Conservation (phyloP, 1,140 invertebrate genomes). For the Panagrolaimus sp. region DNA sequence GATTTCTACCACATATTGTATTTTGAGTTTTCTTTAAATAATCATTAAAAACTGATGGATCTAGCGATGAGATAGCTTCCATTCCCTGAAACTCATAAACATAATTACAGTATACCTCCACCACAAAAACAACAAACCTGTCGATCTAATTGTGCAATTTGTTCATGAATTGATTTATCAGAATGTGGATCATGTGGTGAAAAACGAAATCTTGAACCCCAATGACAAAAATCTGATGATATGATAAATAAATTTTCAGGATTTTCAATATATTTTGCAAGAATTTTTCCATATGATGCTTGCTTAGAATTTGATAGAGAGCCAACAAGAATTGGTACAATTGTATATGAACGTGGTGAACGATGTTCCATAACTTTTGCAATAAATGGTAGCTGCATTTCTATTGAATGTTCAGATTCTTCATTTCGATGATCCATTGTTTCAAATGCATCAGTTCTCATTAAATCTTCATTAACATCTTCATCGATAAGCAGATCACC, state of each 20-base stretch:
- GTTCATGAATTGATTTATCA: slow-evolving; percentile 62
- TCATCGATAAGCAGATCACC: slow-evolving; percentile 87
- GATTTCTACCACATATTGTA: slow-evolving; percentile 98
- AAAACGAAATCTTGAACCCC: slow-evolving; percentile 90
- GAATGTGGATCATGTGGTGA: slow-evolving; percentile 76
- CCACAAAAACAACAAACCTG: slow-evolving; percentile 30
- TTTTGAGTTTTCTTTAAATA: slow-evolving; percentile 93
- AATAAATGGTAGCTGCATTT: slow-evolving; percentile 97
- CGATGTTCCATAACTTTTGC: slow-evolving; percentile 90
- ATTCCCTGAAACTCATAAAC: slow-evolving; percentile 70
- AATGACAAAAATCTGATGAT: slow-evolving; percentile 98
- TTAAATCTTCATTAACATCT: slow-evolving; percentile 65
- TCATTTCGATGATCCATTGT: slow-evolving; percentile 69
- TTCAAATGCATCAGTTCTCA: slow-evolving; percentile 76
- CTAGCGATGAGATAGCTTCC: slow-evolving; percentile 86
- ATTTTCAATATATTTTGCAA: slow-evolving; percentile 82
- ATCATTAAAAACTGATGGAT: slow-evolving; percentile 78
- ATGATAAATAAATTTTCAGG: slow-evolving; percentile 80
- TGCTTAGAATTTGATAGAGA: slow-evolving; percentile 83
- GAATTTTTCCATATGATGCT: slow-evolving; percentile 76
- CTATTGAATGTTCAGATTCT: slow-evolving; percentile 72
- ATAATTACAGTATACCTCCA: not conserved
- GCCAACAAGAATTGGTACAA: slow-evolving; percentile 91
- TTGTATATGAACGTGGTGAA: slow-evolving; percentile 72
- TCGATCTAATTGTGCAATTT: slow-evolving; percentile 54